A percentile compares a stretch with the other conserved stretches of the same genome.
Evolutionary conservation across 2,113 vertebrate species (phyloP).

Genomic region (Clarias magur): DNA sequence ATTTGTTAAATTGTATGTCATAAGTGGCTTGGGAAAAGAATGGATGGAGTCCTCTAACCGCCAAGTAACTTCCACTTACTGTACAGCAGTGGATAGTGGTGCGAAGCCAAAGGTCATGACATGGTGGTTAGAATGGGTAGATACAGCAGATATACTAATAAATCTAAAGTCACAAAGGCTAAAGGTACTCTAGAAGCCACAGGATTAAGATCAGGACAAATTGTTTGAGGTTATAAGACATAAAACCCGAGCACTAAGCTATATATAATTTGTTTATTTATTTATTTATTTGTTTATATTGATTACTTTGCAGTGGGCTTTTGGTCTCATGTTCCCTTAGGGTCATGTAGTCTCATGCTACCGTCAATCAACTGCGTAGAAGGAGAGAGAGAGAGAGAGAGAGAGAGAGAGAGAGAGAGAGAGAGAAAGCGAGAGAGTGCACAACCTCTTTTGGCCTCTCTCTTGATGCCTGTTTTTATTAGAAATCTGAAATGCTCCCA

Average conservation of each 20-base stretch:
- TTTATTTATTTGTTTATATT: neutral
- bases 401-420: slow-evolving; percentile 38
- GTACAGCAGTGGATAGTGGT: too few relatives aligned
- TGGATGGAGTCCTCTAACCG: neutral
- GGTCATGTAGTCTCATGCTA: neutral
- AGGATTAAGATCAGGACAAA: neutral
- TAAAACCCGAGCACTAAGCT: neutral
- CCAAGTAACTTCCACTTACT: too few relatives aligned
- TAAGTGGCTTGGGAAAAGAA: neutral
- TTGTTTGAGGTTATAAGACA: neutral
- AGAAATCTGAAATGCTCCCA: slow-evolving; percentile 41
- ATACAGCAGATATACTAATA: too few relatives aligned
- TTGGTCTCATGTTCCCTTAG: neutral
- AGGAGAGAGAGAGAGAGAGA: neutral
- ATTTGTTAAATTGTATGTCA: neutral
- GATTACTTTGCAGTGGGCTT: neutral
- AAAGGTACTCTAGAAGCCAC: neutral
- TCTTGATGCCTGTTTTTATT: slow-evolving; percentile 38
- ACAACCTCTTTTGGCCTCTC: slow-evolving; percentile 8
- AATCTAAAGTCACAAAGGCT: neutral
- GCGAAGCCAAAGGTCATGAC: too few relatives aligned
- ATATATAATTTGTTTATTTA: neutral
- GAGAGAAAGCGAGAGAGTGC: slow-evolving; percentile 31
- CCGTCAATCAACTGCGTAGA: neutral
- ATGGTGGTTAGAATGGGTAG: too few relatives aligned